These are phyloP conservation scores for Amblyjoppa proteus DNA, from an alignment of 2,888 invertebrate genomes.

Conservation along the genomic window DNA sequence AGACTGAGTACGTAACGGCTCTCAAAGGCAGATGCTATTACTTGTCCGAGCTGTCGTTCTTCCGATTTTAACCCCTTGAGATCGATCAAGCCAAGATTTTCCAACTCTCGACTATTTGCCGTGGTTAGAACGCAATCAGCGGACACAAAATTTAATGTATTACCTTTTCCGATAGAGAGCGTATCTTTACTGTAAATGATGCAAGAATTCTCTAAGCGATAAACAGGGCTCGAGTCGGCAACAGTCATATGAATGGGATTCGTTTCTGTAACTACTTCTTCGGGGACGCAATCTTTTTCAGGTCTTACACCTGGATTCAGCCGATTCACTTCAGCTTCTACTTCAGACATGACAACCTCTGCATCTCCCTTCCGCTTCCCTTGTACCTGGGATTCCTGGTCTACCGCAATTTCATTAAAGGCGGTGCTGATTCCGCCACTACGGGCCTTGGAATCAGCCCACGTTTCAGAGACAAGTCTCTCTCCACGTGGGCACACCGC, in stretches of 20 bases:
- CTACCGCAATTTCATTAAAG: background rate
- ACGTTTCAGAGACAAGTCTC: slow-evolving; percentile 1
- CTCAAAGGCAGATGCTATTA: background rate
- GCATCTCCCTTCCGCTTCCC: slow-evolving; percentile 7
- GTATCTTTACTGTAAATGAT: slow-evolving; percentile 37
- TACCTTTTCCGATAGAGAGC: slow-evolving; percentile 42
- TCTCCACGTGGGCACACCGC: slow-evolving; percentile 22
- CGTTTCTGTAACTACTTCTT: background rate
- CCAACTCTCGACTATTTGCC: background rate
- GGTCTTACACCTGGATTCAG: slow-evolving; percentile 5
- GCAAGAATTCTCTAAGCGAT: slow-evolving; percentile 11
- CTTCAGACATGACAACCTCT: background rate
- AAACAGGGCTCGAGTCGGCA: background rate
- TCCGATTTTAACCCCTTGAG: slow-evolving; percentile 7
- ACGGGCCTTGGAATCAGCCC: background rate
- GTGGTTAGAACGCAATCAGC: slow-evolving; percentile 37
- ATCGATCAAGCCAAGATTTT: background rate
- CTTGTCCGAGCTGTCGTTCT: slow-evolving; percentile 11
- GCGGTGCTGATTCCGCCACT: background rate
- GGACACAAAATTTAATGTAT: slow-evolving; percentile 36
- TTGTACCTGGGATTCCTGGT: background rate
- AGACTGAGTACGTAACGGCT: background rate
- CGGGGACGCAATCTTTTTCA: slow-evolving; percentile 19
- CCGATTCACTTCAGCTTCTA: background rate
- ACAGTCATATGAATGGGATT: background rate